Base-by-base conservation (phyloP, 1,140 invertebrate genomes). In the Rhagoletis zephyria region DNA sequence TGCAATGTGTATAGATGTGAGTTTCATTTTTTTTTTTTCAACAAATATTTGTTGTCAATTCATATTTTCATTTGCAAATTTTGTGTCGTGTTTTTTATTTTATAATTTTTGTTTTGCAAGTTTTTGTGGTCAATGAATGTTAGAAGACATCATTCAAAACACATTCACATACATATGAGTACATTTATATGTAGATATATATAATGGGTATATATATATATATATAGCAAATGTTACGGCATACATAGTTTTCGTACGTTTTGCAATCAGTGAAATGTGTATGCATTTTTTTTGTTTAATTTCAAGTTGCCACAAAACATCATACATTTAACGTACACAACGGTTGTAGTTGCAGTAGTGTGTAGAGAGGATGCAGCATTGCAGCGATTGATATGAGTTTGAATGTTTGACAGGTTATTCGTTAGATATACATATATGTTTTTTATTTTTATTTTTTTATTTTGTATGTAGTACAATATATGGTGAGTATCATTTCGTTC, bases 241-340 rank as follows among this genome's bases (percentile, higher is more conserved):
- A 67, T 67, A 30, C 64, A 67, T 19, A 67, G n/a, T 67, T 30
- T 67, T 19, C 42, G 74, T 56, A 81, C 74, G 74, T 81, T 81
- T 81, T 19, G 45, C 48, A 56, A 48, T 56, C 19, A 19, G 74
- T n/a, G 3, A 30, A 56, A 30, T 51, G 30, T 30, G 30, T 30
- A 56, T 81, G 48, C 14, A 56, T 19, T 81, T n/a, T 81, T n/a
- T 81, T 10, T 2, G n/a, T 81, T 81, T n/a, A 81, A 81, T 81
- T 56, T 81, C 16, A 59, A 19, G 74, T 81, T 81, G 74, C 48
- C 74, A 81, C 74, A 81, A 56, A 81, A 81, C 74, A 81, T 51
- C 48, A 81, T 56, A 81, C 45, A 81, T 6, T 19, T 77, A 81
- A 81, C n/a, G 74, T 59, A 56, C 56, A 81, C 74, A 81, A 81